Evolutionary conservation across 1,140 invertebrate species (phyloP), one percentile per base, ranked within the genome.

Genomic region (Probaryconus sp.): DNA sequence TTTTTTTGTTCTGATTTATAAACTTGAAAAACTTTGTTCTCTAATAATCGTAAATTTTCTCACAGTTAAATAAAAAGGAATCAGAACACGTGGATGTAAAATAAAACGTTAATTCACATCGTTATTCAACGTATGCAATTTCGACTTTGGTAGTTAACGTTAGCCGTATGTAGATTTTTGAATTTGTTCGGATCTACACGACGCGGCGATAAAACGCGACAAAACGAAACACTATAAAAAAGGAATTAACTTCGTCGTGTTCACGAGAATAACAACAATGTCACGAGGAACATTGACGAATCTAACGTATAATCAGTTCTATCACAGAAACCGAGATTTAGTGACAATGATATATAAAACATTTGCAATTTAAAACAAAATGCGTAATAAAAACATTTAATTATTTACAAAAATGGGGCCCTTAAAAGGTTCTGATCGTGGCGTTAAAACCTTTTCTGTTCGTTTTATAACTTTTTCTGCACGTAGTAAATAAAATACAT

Each of bases 241-340:
- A 33, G 48, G 63, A 73, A 73, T 73, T 61, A 73, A 67, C 61
- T 73, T 42, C 35, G 18, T 73, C 70, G 61, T 67, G 70, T 73
- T 61, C 61, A n/a, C n/a, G n/a, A n/a, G n/a, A n/a, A n/a, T n/a
- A n/a, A n/a, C n/a, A n/a, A n/a, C n/a, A 7, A 18, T 73, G 61
- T 65, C 69, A 73, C 53, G 55, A 21, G 47, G 10, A 73, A 73
- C 61, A 73, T 60, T 73, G 69, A 73, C 61, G 55, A 73, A 72
- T 72, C 65, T 72, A 48, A 38, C 53, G 53, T 55, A 61, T 60
- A 65, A 64, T 70, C 48, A 70, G 67, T 37, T 17, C 31, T 55
- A 40, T 37, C 47, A 26, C 14, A 20, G 21, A 45, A 58, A 45
- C 20, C 17, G 40, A 37, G 42, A 65, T 47, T 47, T 13, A 13